Conservation (phyloP, 2,113 vertebrate species). For the Excalfactoria chinensis region DNA sequence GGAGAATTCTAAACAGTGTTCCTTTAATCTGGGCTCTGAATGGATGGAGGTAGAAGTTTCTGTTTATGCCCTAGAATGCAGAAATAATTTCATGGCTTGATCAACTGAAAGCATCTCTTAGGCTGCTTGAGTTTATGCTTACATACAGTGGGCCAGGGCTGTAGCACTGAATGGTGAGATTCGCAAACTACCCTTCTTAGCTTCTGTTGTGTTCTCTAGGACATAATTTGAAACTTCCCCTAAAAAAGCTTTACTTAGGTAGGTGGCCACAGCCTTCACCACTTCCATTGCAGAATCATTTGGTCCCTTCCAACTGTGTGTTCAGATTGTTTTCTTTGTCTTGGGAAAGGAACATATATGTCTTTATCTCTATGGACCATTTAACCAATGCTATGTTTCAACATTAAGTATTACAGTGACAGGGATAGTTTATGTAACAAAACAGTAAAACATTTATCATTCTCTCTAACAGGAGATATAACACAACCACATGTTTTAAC, state of each 20-base stretch:
- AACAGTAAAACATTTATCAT: slow-evolving; percentile 29
- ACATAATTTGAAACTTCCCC: not conserved
- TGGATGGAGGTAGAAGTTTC: not conserved
- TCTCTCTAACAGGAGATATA: not conserved
- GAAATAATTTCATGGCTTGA: not conserved
- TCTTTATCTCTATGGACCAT: not conserved
- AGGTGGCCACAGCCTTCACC: not conserved
- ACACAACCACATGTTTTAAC: not conserved
- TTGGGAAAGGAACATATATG: not conserved
- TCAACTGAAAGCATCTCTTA: not conserved
- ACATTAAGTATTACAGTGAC: not conserved
- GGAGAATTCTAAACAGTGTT: not conserved
- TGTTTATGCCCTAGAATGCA: not conserved
- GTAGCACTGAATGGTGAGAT: not conserved
- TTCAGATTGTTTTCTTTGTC: not conserved
- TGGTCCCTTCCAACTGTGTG: not conserved
- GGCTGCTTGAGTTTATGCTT: not conserved
- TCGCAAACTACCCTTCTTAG: not conserved
- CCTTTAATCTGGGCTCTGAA: not conserved
- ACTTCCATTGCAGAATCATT: not conserved
- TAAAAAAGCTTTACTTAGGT: not conserved
- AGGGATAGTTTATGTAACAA: not conserved
- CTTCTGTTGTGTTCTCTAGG: not conserved
- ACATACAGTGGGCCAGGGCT: too few species aligned
- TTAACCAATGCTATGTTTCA: not conserved